phyloP scores from a whole-genome alignment of 64 coral and sea anemone species.

The Stylophora pistillata region DNA sequence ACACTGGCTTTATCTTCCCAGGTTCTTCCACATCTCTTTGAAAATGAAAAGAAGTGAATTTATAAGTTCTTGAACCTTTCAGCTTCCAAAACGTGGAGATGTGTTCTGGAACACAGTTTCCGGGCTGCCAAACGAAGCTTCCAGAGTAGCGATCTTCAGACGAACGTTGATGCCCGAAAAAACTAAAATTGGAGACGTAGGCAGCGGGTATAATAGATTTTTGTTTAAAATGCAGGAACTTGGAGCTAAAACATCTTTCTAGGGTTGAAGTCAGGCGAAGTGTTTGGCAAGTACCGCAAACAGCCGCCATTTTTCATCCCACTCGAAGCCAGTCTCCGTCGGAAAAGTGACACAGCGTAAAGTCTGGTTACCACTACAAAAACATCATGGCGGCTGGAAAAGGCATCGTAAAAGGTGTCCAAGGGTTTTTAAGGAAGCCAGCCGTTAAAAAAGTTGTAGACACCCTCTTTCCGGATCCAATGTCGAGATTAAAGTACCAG shows the following conservation, averaged over 20 bases:
- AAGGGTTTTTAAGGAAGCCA: constrained; percentile 65
- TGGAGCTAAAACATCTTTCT: neutral
- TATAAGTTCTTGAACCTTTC: constrained; percentile 32
- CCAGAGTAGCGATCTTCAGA: neutral
- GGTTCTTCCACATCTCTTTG: neutral
- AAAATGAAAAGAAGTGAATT: constrained; percentile 8
- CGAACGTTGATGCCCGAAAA: neutral
- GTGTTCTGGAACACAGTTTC: neutral
- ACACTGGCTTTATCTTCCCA: constrained; percentile 3
- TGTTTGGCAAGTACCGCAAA: neutral
- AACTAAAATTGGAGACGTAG: neutral
- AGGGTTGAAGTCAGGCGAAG: neutral
- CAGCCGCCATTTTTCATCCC: constrained; percentile 3
- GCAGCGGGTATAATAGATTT: neutral
- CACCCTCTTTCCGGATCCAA: constrained; percentile 84
- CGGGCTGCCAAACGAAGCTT: neutral
- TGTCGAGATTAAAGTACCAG: constrained; percentile 80
- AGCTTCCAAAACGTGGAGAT: neutral
- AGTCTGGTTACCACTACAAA: neutral
- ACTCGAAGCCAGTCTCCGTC: neutral
- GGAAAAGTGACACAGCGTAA: neutral
- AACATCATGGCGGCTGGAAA: constrained; percentile 42
- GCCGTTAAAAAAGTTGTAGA: constrained; percentile 68
- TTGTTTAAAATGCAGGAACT: neutral
- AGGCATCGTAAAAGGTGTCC: constrained; percentile 31